Percentiles rank a stretch among this genome's conserved stretches.
These are phyloP conservation scores for Aplochiton taeniatus DNA, from an alignment of 2,797 vertebrate genomes.

Conservation along the genomic window DNA sequence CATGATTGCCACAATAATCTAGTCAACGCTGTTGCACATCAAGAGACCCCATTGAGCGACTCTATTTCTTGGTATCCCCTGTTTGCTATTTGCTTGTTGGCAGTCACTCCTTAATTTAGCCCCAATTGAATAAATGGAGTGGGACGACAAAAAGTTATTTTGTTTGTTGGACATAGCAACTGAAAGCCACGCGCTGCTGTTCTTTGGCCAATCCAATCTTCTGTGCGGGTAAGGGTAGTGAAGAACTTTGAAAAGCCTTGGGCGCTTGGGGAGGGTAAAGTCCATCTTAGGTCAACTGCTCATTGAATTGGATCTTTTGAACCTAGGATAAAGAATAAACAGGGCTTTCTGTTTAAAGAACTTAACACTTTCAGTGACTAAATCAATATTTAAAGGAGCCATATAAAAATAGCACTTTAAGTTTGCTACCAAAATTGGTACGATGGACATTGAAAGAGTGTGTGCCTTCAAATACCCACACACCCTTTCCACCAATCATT, in stretches of 20 bases:
- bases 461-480: too few relatives aligned
- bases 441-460: too few relatives aligned
- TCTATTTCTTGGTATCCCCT: slow-evolving; percentile 54
- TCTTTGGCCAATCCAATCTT: not conserved
- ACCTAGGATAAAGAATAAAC: too few relatives aligned
- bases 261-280: not conserved
- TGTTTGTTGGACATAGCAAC: slow-evolving; percentile 54
- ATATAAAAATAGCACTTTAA: too few relatives aligned
- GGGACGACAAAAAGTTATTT: slow-evolving; percentile 63
- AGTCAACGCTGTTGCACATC: slow-evolving; percentile 72
- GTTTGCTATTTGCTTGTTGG: slow-evolving; percentile 77
- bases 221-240: not conserved
- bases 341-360: too few relatives aligned
- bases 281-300: not conserved
- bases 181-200: not conserved
- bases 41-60: slow-evolving; percentile 68
- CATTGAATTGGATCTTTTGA: not conserved
- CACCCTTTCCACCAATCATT: too few relatives aligned
- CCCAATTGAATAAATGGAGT: slow-evolving; percentile 67
- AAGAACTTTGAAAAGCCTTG: not conserved
- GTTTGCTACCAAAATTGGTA: too few relatives aligned
- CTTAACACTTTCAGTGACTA: too few relatives aligned
- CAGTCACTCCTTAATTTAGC: slow-evolving; percentile 53
- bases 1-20: slow-evolving; percentile 59
- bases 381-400: too few relatives aligned